These are phyloP conservation scores for Ptychodera flava DNA, from an alignment of 35 echinoderm and acorn worm genomes.

Conservation along the genomic window DNA sequence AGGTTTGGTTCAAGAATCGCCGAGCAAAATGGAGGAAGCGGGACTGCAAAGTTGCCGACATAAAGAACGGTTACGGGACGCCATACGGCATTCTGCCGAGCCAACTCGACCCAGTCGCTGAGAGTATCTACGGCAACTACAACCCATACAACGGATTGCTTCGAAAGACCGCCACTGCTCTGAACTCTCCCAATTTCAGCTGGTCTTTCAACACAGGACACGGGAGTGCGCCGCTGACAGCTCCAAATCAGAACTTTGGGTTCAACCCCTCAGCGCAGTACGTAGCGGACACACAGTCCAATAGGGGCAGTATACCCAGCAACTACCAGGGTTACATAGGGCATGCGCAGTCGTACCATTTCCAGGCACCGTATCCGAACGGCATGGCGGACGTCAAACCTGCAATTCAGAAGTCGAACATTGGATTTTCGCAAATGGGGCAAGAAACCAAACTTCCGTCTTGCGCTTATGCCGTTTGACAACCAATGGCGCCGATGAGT, in stretches of 20 bases:
- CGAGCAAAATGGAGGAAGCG: conserved; percentile 97
- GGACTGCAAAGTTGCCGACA: conserved; percentile 84
- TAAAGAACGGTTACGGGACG: conserved; percentile 72
- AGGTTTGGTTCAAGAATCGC: conserved; percentile 99
- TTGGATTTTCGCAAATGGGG: neutral
- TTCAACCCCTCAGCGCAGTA: neutral
- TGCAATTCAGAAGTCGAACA: neutral
- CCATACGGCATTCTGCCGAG: neutral
- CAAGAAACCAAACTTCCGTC: neutral
- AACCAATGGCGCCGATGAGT: too few relatives aligned
- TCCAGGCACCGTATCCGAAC: neutral
- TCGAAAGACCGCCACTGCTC: neutral
- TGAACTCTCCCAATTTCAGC: neutral
- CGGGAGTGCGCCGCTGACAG: neutral
- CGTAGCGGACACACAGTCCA: neutral
- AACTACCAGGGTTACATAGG: neutral
- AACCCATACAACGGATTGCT: neutral
- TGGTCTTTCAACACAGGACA: neutral
- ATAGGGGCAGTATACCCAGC: neutral
- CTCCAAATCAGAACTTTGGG: neutral
- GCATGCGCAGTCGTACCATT: neutral
- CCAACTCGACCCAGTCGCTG: neutral
- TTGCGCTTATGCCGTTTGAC: neutral
- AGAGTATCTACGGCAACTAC: neutral
- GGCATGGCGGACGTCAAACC: neutral